Percentiles rank a stretch among this genome's conserved stretches.
phyloP scores from a whole-genome alignment of 2,888 invertebrate species.

The Drosophila imparisetae region DNA sequence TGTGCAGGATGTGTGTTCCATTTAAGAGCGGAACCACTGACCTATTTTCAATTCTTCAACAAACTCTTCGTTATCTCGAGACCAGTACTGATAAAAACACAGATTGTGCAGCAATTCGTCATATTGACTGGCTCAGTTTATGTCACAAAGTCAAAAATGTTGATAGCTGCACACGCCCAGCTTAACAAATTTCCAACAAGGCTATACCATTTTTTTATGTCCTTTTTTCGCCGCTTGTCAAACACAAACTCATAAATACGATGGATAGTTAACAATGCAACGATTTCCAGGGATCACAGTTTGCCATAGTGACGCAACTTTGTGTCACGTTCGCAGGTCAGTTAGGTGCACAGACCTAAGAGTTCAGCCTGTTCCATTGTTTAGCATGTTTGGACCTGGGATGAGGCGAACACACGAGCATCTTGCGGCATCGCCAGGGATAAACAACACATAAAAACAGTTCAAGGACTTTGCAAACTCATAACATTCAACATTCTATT shows the following conservation, averaged over 20 bases:
- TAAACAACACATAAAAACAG: constrained; percentile 70
- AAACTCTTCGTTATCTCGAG: constrained; percentile 5
- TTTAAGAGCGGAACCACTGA: constrained; percentile 60
- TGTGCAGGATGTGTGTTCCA: constrained; percentile 56
- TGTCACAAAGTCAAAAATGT: constrained; percentile 15
- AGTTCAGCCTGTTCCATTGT: constrained; percentile 49
- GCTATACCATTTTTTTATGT: constrained; percentile 39
- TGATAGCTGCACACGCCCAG: constrained; percentile 27
- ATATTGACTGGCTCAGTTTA: not conserved
- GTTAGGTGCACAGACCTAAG: constrained; percentile 12
- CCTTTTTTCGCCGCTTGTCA: constrained; percentile 27
- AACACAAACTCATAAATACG: constrained; percentile 40
- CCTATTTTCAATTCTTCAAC: constrained; percentile 33
- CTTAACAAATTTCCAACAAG: constrained; percentile 29
- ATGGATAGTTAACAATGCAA: constrained; percentile 42
- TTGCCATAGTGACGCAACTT: constrained; percentile 65
- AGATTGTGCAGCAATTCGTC: constrained; percentile 17
- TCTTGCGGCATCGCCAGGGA: constrained; percentile 53
- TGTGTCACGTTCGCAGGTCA: constrained; percentile 60
- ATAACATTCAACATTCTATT: constrained; percentile 62
- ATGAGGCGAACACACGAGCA: constrained; percentile 62
- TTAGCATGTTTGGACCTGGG: constrained; percentile 29
- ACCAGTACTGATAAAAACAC: not conserved
- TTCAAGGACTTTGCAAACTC: constrained; percentile 66
- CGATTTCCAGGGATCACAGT: constrained; percentile 61